Evolutionary conservation across 2,113 vertebrate species (phyloP).

Genomic region (Rhinoderma darwinii): DNA sequence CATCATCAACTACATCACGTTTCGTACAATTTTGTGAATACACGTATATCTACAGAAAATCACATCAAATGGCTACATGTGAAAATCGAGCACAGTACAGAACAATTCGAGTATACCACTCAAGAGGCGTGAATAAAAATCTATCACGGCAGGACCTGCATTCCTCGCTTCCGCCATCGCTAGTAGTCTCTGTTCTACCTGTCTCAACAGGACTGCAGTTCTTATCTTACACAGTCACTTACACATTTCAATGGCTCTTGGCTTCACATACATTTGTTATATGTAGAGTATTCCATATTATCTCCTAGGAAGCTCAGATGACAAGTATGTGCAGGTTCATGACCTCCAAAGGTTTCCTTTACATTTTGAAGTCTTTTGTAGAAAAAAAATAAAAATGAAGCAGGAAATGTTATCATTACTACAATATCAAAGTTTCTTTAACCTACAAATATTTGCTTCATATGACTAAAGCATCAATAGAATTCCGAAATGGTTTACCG

Average conservation of each 20-base stretch:
- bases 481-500: not conserved
- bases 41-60: not conserved
- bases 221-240: not conserved
- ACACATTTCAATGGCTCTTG: not conserved
- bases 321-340: conserved; percentile 31
- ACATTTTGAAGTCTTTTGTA: not conserved
- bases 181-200: conserved; percentile 48
- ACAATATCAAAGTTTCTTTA: not conserved
- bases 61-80: not conserved
- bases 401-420: not conserved
- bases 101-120: not conserved
- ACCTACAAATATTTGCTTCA: not conserved
- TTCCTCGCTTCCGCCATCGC: not conserved
- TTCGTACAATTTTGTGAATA: not conserved
- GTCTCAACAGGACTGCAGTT: conserved; percentile 73
- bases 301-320: not conserved
- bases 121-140: not conserved
- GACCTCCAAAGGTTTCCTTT: not conserved
- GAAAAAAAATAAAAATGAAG: conserved; percentile 17
- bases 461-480: not conserved
- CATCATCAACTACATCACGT: not conserved
- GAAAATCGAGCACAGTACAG: not conserved
- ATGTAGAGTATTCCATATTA: not conserved
- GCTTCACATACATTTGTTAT: not conserved
- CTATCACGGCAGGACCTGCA: not conserved